Evolutionary conservation across 1,140 invertebrate species (phyloP), one percentile per base, ranked within the genome.

Genomic region (Phocides pigmalion): DNA sequence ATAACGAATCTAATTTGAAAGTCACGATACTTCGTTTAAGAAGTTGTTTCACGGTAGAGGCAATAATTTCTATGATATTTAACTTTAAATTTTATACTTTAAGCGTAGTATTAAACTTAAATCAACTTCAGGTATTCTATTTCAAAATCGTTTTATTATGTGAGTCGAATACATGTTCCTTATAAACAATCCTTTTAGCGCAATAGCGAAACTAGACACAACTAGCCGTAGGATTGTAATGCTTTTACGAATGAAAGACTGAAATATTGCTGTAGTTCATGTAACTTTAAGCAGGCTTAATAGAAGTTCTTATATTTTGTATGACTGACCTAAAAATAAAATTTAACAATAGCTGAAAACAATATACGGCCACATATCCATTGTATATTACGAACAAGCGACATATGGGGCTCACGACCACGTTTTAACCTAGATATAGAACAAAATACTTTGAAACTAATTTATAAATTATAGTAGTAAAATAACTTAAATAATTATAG

Each of bases 151-250:
- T 37, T 51, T 53, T 53, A 39, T 53, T 53, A 53, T 39, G 35
- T 41, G 16, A 20, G 16, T 41, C 16, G 50, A 53, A 32, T 37
- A 17, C 50, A 14, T 12, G 32, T 41, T 39, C 12, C 50, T 51
- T 17, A 51, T 51, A 22, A 41, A 17, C 50, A 54, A 54, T 54
- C 50, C 35, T 54, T 54, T 54, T 22, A 54, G 16, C 35, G 50
- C 20, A 53, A 39, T 53, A 53, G 32, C 32, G 32, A 16, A 37
- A 37, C 16, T 35, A 53, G 50, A 53, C 50, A 19, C 50, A 53
- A 53, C 11, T 39, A 39, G 32, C 3, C 32, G 32, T 53, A 32
- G 50, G 50, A 20, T 20, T 11, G 50, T 53, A 53, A 53, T 53
- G 50, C 50, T 51, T 37, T 51, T 20, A 53, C 50, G 32, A 37